These are phyloP conservation scores for Oophaga sylvatica DNA, from an alignment of 2,797 vertebrate species.

Conservation along the genomic window DNA sequence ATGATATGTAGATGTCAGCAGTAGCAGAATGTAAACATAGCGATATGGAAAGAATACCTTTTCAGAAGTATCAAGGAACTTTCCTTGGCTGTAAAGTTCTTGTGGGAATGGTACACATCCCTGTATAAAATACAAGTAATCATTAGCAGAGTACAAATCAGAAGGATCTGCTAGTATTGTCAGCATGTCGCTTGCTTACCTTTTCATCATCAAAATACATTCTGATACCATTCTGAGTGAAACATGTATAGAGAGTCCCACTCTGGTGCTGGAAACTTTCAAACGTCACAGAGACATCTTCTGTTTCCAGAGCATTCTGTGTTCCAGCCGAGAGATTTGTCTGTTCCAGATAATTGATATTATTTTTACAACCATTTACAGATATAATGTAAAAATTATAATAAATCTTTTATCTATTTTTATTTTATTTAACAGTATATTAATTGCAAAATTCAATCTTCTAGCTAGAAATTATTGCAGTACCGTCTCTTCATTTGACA, in stretches of 20 bases:
- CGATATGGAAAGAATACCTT: slow-evolving; percentile 61
- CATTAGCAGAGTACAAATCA: neutral
- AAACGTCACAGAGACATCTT: slow-evolving; percentile 70
- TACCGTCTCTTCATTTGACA: too few species aligned
- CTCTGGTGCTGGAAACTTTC: slow-evolving; percentile 72
- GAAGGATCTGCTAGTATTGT: neutral
- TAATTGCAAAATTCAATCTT: too few species aligned
- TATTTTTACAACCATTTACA: slow-evolving; percentile 21
- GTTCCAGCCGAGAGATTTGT: neutral
- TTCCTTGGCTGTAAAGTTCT: slow-evolving; percentile 70
- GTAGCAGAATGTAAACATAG: neutral
- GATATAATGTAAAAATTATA: neutral
- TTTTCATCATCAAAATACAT: slow-evolving; percentile 72
- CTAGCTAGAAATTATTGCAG: too few species aligned
- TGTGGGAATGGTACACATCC: slow-evolving; percentile 70
- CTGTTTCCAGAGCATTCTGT: slow-evolving; percentile 56
- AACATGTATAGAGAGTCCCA: slow-evolving; percentile 72
- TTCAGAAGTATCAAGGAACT: slow-evolving; percentile 64
- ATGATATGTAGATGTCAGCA: neutral
- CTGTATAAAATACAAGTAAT: slow-evolving; percentile 58
- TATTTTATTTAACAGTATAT: too few species aligned
- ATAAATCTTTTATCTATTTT: too few species aligned
- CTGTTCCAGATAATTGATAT: neutral
- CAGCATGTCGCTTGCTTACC: slow-evolving; percentile 54
- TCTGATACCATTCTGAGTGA: slow-evolving; percentile 69